phyloP scores from a whole-genome alignment of 2,113 vertebrate genomes.

The Nerophis lumbriciformis region DNA sequence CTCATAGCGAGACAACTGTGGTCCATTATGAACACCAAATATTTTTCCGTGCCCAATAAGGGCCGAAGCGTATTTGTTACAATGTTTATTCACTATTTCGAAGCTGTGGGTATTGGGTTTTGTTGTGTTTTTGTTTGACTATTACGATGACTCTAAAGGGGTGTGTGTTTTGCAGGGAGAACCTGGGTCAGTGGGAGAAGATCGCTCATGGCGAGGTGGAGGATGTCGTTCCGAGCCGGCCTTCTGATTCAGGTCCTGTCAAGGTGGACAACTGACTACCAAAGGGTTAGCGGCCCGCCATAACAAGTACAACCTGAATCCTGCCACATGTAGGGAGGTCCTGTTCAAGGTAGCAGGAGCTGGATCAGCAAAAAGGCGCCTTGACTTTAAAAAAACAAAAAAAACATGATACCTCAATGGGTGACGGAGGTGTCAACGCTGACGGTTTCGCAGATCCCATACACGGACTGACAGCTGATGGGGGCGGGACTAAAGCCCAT shows the following conservation, averaged over 20 bases:
- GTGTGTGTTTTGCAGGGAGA: conserved; percentile 75
- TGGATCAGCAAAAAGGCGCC: conserved; percentile 54
- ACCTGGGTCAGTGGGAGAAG: conserved; percentile 92
- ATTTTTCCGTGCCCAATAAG: too few relatives aligned
- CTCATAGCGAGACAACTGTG: too few relatives aligned
- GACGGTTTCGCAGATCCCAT: conserved; percentile 59
- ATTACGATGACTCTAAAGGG: conserved; percentile 2
- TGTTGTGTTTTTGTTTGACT: too few relatives aligned
- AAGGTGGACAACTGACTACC: conserved; percentile 83
- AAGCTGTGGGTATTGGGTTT: too few relatives aligned
- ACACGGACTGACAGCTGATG: conserved; percentile 53
- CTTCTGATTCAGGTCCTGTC: conserved; percentile 74
- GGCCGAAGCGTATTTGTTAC: too few relatives aligned
- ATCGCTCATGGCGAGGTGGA: conserved; percentile 85
- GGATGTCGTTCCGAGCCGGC: conserved; percentile 60
- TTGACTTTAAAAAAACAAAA: conserved; percentile 51
- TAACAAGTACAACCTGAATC: conserved; percentile 46
- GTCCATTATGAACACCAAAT: too few relatives aligned
- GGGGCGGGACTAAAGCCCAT: conserved; percentile 46
- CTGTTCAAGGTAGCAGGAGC: conserved; percentile 46
- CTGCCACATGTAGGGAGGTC: conserved; percentile 45
- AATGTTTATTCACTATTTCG: too few relatives aligned
- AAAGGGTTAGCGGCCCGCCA: conserved; percentile 39
- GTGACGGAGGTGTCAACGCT: conserved; percentile 67
- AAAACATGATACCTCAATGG: conserved; percentile 73